These are phyloP conservation scores for Drosophila oshimai DNA, from an alignment of 1,140 invertebrate genomes.

Conservation along the genomic window DNA sequence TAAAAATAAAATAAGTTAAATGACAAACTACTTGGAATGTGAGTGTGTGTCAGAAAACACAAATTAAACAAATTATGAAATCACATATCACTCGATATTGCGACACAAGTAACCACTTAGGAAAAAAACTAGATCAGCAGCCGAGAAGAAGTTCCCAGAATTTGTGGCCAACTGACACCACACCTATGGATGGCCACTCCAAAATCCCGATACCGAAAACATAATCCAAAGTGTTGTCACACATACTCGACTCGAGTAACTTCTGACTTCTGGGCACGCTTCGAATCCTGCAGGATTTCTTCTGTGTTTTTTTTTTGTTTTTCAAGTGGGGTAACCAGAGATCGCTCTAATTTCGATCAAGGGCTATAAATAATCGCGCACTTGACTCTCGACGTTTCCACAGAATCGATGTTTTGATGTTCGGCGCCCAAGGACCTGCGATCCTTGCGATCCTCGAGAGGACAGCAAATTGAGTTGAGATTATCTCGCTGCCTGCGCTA, in stretches of 20 bases:
- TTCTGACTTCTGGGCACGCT: conserved; percentile 32
- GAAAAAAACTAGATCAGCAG: conserved; percentile 9
- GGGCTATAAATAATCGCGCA: conserved; percentile 73
- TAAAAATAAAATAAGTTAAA: too few relatives aligned
- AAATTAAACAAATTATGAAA: conserved; percentile 31
- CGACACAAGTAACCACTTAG: conserved; percentile 27
- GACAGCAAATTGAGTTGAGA: conserved; percentile 68
- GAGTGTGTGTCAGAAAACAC: conserved; percentile 23
- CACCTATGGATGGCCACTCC: not conserved
- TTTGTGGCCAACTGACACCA: conserved; percentile 56
- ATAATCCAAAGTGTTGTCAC: conserved; percentile 49
- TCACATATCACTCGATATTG: conserved; percentile 10
- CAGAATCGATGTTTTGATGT: conserved; percentile 60
- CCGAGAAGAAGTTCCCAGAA: conserved; percentile 47
- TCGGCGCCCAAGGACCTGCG: conserved; percentile 45
- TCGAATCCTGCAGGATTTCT: not conserved
- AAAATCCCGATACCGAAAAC: not conserved
- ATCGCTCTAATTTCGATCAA: conserved; percentile 72
- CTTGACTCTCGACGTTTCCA: conserved; percentile 68
- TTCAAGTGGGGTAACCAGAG: conserved; percentile 44
- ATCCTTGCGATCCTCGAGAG: not conserved
- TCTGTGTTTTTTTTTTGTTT: too few relatives aligned
- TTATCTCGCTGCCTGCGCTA: conserved; percentile 63
- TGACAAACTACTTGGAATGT: not conserved
- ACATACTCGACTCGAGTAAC: conserved; percentile 35